Evolutionary conservation across 2,888 invertebrate genomes (phyloP).

Genomic region (Andrena camellia): DNA sequence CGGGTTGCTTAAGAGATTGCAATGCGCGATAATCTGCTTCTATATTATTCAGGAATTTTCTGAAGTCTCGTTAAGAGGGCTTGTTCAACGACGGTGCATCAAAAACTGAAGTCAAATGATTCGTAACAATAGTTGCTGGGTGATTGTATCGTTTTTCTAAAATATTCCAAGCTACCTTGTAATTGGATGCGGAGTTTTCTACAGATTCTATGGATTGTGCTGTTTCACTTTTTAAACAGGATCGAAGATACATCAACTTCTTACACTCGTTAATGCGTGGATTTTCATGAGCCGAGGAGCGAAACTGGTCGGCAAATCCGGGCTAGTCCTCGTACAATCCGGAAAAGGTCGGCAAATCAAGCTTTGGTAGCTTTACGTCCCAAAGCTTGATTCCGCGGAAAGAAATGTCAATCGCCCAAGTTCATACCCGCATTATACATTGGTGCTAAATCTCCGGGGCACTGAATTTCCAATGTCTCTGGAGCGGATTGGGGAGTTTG

Average conservation of each 20-base stretch:
- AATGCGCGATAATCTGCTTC: conserved; percentile 1
- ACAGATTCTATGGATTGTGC: background rate
- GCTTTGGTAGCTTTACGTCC: no score
- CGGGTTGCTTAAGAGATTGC: background rate
- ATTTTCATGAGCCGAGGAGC: no score
- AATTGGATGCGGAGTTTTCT: conserved; percentile 21
- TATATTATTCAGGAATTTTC: background rate
- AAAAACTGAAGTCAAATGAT: background rate
- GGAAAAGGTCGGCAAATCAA: no score
- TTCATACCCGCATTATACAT: no score
- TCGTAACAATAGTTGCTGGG: conserved; percentile 11
- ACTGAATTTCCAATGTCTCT: no score
- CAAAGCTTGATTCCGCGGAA: no score
- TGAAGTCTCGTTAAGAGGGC: background rate
- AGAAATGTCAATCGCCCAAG: no score
- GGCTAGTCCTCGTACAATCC: no score
- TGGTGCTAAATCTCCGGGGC: no score
- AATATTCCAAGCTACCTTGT: conserved; percentile 9
- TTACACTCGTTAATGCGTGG: background rate
- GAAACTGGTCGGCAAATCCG: no score
- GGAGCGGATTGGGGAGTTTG: no score
- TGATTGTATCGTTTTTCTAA: conserved; percentile 18
- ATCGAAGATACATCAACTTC: conserved; percentile 27
- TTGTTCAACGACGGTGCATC: background rate
- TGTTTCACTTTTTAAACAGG: conserved; percentile 12